Evolutionary conservation across 2,888 invertebrate genomes (phyloP), one percentile per base, ranked within the genome.

Genomic region (Acanthococcus lagerstroemiae): DNA sequence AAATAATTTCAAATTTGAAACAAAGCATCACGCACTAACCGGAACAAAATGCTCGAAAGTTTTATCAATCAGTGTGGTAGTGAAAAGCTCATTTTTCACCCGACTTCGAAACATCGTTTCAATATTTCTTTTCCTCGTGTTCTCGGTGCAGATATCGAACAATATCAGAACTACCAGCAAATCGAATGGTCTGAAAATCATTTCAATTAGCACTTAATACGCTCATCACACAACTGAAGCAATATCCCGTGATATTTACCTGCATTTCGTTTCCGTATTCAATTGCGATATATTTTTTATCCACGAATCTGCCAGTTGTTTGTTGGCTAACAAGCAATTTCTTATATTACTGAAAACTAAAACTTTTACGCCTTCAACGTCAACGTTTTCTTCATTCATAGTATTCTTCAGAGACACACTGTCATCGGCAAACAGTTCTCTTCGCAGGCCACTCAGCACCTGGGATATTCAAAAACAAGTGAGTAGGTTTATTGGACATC

Each of bases 301-400:
- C 79, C 84, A 84, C 27, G 80, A 78, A 71, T 82, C 81, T 1
- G 78, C 76, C 69, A 83, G 76, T 25, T 75, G 72, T 74, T 83
- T 84, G 5, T 81, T 81, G 48, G 80, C 78, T 7, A 81, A 72
- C 68, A 84, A 78, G 48, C 79, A 80, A 69, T 78, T 79, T 72
- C 82, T 80, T 57, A 87, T 77, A 37, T 81, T 80, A 67, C 78
- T 76, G 25, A 83, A 79, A 46, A 84, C 81, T 7, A 84, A 73
- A 45, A 65, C 61, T 65, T 56, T 57, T 21, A 58, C 56, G 30
- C 61, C 30, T 6, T 54, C 63, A 12, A 26, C 17, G 50, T 63
- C 63, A 12, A 54, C 19, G 21, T 63, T 54, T 37, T 30, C 44
- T 3, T 55, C 55, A 55, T 25, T 26, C 1, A 9, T 19, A n/a